Conservation (phyloP, 2,113 vertebrate genomes). For the Petroica traversi region DNA sequence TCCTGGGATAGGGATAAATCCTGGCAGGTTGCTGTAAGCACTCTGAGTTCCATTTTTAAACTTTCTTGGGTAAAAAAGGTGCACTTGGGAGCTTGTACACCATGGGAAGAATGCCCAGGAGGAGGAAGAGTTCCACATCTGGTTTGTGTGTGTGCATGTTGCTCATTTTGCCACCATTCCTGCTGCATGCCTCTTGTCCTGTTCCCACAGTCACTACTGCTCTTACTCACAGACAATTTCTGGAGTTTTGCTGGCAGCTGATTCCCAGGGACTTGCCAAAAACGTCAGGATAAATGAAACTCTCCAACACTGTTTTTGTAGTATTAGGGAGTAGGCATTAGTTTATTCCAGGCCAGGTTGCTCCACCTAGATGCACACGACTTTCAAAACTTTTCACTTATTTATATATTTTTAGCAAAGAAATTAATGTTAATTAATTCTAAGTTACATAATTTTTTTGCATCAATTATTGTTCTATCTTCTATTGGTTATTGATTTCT, state of each 20-base stretch:
- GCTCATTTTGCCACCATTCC: not conserved
- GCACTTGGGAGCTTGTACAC: not conserved
- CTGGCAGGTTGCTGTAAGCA: not conserved
- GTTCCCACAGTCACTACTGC: not conserved
- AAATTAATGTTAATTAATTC: not conserved
- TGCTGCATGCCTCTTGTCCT: not conserved
- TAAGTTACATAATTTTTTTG: not conserved
- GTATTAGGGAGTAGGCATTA: not conserved
- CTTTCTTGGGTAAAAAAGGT: not conserved
- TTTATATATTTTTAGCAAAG: not conserved
- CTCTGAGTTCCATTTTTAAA: not conserved
- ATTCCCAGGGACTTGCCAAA: not conserved
- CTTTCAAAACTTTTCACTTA: not conserved
- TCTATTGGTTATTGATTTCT: not conserved
- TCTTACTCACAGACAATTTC: not conserved
- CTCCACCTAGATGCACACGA: fast-evolving
- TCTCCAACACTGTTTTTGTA: not conserved
- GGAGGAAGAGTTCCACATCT: not conserved
- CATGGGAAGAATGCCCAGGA: not conserved
- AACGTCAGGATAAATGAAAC: not conserved
- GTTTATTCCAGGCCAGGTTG: fast-evolving
- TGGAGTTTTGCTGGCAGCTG: not conserved
- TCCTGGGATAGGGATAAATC: too few relatives aligned
- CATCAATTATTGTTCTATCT: not conserved
- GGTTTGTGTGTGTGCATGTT: not conserved